Evolutionary conservation across 1,140 invertebrate species (phyloP), one percentile per base, ranked within the genome.

Genomic region (Drosophila bifasciata): DNA sequence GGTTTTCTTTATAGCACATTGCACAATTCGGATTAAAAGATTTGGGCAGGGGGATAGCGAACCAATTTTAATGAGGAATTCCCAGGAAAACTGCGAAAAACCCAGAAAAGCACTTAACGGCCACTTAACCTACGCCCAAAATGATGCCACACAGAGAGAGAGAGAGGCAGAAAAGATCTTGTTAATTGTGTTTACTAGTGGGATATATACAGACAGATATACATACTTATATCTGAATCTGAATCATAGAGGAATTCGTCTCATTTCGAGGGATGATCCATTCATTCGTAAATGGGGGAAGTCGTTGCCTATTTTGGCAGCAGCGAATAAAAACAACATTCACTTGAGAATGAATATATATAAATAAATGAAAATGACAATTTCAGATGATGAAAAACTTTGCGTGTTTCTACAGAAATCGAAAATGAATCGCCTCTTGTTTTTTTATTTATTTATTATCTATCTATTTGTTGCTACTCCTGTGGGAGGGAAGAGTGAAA

Each of bases 121-220:
- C 60, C 74, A 83, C 70, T 79, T 83, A 70, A 79, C 66, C 59
- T 78, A 11, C 53, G 41, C 51, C 57, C 40, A 49, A 46, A 64
- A 73, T 57, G 32, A 74, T 76, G 58, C 48, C 70, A 55, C 48
- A 55, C 41, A 36, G 1, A 11, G 9, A 32, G 0, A 32, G 9
- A 32, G 28, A 32, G 9, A 4, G 28, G 3, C 0, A 11, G 28
- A 32, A 68, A 64, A 73, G 67, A 81, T 68, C 53, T 68, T 76
- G 76, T 73, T 79, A 84, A 84, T 84, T 75, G 79, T 40, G 76
- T 23, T 70, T 62, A 43, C 52, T 61, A 59, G 46, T 55, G 62
- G 19, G n/a, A n/a, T n/a, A n/a, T n/a, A n/a, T n/a, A n/a, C n/a
- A n/a, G n/a, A n/a, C n/a, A n/a, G n/a, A n/a, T n/a, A 21, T 45